phyloP scores from a whole-genome alignment of 2,888 invertebrate genomes.

The Hoplodrina ambigua region DNA sequence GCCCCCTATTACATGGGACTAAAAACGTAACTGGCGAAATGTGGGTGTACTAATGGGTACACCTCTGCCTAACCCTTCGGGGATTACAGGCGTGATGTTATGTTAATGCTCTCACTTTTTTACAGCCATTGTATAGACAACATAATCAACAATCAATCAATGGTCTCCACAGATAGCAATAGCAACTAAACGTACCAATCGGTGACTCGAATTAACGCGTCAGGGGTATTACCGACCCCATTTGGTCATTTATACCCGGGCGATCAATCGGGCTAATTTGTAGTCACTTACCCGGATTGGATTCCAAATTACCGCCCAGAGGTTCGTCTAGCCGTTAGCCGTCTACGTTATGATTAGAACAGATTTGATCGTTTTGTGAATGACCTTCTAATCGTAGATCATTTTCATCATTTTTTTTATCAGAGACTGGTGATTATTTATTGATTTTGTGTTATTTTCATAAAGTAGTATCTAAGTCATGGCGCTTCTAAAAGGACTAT shows the following conservation, averaged over 20 bases:
- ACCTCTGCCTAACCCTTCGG: too few relatives aligned
- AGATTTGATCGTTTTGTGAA: conserved; percentile 38
- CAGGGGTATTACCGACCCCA: conserved; percentile 36
- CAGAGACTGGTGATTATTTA: conserved; percentile 13
- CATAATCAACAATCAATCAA: conserved; percentile 20
- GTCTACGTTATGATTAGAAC: conserved; percentile 40
- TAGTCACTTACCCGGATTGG: conserved; percentile 62
- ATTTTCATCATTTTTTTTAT: too few relatives aligned
- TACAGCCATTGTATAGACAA: background rate
- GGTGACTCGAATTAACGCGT: conserved; percentile 39
- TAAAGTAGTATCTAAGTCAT: too few relatives aligned
- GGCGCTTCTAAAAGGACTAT: too few relatives aligned
- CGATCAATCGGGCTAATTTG: conserved; percentile 62
- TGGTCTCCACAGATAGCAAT: conserved; percentile 3
- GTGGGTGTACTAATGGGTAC: too few relatives aligned
- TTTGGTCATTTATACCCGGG: conserved; percentile 32
- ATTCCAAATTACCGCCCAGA: conserved; percentile 52
- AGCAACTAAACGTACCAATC: conserved; percentile 37
- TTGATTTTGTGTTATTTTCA: background rate
- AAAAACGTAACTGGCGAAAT: too few relatives aligned
- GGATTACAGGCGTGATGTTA: too few relatives aligned
- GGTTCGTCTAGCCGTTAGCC: conserved; percentile 40
- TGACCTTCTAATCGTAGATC: conserved; percentile 28
- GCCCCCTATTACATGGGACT: too few relatives aligned
- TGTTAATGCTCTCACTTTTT: background rate